Evolutionary conservation across 2,797 vertebrate genomes (phyloP), one percentile per base, ranked within the genome.

Genomic region (Karalla daura): DNA sequence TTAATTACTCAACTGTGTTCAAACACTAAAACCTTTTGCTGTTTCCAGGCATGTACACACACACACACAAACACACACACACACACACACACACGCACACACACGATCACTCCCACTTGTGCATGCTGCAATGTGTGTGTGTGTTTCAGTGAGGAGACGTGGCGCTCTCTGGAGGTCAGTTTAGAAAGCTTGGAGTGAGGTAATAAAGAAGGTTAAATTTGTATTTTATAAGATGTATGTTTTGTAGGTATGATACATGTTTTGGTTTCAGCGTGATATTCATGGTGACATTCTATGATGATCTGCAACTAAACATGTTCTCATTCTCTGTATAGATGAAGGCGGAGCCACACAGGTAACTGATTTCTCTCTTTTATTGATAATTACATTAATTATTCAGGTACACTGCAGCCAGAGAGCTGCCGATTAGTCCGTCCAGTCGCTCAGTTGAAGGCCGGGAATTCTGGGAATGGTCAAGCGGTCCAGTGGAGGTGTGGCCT

Each of bases 351-450:
- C 18, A 51, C 1, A 28, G 5, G 50, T 69, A 17, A 79, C 20
- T 67, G 62, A 78, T 74, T 63, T 86, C 60, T 73, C 23, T 81
- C 70, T 92, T 93, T 93, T 87, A 82, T 93, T 66, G 17, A 59
- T 83, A 87, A 86, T 85, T 74, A 76, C 74, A 84, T 73, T 45
- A 78, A 89, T 89, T 78, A 88, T 58, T 87, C 74, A 82, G 71
- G 64, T 83, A 79, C 60, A 80, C 15, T 17, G 52, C 60, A 76
- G 63, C 54, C 43, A 69, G 44, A 37, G 36, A 36, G 53, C 69
- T 68, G 71, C 53, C 86, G 83, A 85, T 87, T 89, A 83, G 86
- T 83, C 61, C 5, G 0, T 76, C 56, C 20, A 62, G 49, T 27
- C 2, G 17, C 36, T 76, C 66, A 72, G 69, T 63, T 53, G 45